Evolutionary conservation across 2,113 vertebrate species (phyloP).

Genomic region (Callocephalon fimbriatum): DNA sequence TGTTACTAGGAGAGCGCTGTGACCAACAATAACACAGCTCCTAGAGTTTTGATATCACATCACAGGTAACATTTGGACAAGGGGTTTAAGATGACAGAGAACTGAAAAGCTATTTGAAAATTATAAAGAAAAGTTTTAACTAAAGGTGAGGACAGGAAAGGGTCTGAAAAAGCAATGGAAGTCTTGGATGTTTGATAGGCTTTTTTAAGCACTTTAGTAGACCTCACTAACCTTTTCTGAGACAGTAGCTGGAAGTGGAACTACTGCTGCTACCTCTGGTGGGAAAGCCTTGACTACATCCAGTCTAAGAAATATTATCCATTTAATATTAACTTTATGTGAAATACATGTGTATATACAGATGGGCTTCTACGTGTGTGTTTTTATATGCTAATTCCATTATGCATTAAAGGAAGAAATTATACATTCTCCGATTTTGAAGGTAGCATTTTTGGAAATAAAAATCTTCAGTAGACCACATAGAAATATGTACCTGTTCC

Average conservation of each 20-base stretch:
- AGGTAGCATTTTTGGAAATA: neutral
- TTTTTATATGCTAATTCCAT: neutral
- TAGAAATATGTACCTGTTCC: neutral
- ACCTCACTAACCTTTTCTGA: neutral
- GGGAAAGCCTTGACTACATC: neutral
- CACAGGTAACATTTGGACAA: neutral
- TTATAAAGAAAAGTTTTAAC: neutral
- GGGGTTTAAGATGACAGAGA: neutral
- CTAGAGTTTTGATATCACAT: neutral
- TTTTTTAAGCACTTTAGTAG: neutral
- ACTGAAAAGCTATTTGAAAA: neutral
- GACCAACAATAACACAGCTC: neutral
- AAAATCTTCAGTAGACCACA: neutral
- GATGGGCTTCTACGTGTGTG: neutral
- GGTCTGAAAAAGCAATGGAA: neutral
- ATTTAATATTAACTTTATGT: neutral
- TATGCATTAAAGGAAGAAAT: neutral
- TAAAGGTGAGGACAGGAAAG: neutral
- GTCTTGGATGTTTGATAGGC: neutral
- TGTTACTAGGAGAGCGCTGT: neutral
- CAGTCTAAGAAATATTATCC: neutral
- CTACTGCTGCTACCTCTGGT: neutral
- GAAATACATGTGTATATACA: neutral
- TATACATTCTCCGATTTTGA: neutral
- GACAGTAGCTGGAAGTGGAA: neutral